Evolutionary conservation across 2,797 vertebrate genomes (phyloP), one percentile per base, ranked within the genome.

Genomic region (Taeniopygia guttata): DNA sequence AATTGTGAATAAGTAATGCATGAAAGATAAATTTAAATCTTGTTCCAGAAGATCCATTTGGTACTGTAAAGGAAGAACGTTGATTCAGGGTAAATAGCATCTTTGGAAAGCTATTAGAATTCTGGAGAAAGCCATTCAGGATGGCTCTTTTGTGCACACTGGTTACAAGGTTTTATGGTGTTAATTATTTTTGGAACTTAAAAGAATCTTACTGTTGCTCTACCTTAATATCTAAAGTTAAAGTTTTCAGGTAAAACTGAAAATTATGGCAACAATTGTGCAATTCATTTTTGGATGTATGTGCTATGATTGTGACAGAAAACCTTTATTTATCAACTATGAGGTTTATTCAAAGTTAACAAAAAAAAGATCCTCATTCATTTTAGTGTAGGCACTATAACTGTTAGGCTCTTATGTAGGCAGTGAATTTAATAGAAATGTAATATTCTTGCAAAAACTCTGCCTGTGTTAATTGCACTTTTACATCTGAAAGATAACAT

Each of bases 1-100:
- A 98, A 88, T 95, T 98, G 91, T 98, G 96, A 98, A 76, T 52
- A 81, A 64, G 48, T 52, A 56, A n/a, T 93, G 68, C 60, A 64
- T 92, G 76, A 84, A 54, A 86, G 80, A 51, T 87, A 93, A 94
- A 27, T 95, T 40, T 92, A 92, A 92, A 88, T 42, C 45, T 69
- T 87, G 30, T 89, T 91, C 72, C 64, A 73, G 82, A 91, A 96
- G 91, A 79, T 32, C 51, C 27, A 15, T 80, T 79, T 73, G 86
- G 45, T 95, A 75, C 72, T 88, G 21, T 89, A 93, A 95, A 91
- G 76, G 90, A 77, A 63, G 49, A 48, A 55, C 5, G 3, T 54
- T 77, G 92, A 60, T 78, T 87, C 49, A 46, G 40, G 43, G 32
- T 76, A 46, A 84, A 75, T 77, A 84, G 69, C 83, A 56, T 56